Conservation (phyloP, 92 coral and sea anemone species). For the Zoanthus sansibaricus region DNA sequence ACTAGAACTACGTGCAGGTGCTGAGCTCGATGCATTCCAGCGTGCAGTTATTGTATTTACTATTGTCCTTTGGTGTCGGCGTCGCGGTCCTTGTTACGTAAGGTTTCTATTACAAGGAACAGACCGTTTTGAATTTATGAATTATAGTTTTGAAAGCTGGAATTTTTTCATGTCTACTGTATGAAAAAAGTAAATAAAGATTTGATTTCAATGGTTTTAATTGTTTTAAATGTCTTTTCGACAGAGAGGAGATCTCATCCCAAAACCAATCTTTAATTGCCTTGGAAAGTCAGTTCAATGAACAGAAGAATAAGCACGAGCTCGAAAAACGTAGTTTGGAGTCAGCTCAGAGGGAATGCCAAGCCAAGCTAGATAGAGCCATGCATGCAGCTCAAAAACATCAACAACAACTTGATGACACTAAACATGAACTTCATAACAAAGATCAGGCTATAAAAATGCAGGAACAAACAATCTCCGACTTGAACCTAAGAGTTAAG, state of each 20-base stretch:
- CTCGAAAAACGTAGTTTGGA: constrained; percentile 68
- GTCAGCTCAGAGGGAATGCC: constrained; percentile 62
- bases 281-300: constrained; percentile 64
- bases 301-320: constrained; percentile 51
- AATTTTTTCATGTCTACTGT: too few relatives aligned
- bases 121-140: too few relatives aligned
- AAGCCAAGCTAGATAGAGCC: constrained; percentile 54
- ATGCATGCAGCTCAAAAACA: constrained; percentile 48
- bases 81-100: too few relatives aligned
- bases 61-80: too few relatives aligned
- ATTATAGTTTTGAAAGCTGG: neutral
- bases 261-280: constrained; percentile 71
- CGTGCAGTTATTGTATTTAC: too few relatives aligned
- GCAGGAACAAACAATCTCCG: constrained; percentile 66
- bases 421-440: constrained; percentile 52
- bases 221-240: neutral
- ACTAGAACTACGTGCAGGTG: too few relatives aligned
- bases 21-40: too few relatives aligned
- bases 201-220: neutral
- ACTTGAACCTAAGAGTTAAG: constrained; percentile 58
- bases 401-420: constrained; percentile 63
- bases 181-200: neutral
- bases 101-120: too few relatives aligned
- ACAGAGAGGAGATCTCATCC: constrained; percentile 77
- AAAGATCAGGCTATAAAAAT: constrained; percentile 58